Base-by-base conservation (phyloP, 2,113 vertebrate species). In the Cephalopholis sonnerati region DNA sequence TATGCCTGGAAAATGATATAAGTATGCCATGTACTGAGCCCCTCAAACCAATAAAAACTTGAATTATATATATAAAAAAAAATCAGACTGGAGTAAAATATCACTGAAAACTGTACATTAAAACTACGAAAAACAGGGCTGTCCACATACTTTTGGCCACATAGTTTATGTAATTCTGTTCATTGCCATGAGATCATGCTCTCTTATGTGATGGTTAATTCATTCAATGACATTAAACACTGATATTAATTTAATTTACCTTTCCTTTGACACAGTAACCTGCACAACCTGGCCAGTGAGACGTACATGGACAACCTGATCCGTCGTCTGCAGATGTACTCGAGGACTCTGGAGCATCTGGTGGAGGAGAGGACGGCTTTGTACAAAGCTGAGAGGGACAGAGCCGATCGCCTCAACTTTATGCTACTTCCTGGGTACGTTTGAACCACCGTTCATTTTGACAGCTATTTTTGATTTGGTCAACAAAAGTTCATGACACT, bases 271-370 rank as follows among this genome's bases (percentile, higher is more conserved):
- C 22, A 75, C 91, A 99, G 98, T 88, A 97, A 97, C 87, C 95
- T 97, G 74, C 97, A 99, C 48, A 96, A 96, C 85, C 96, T 99
- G 81, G 97, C 93, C 79, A 98, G 93, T 55, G 97, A 98, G 93
- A 99, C 96, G 22, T 99, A 99, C 89, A 99, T 99, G 98, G 98
- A 99, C 89, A 99, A 97, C 54, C 95, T 99, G 92, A 98, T 99
- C 87, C 96, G 98, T 0, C 96, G 98, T 12, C 95, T 99, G 27
- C 98, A 99, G 94, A 95, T 99, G 61, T 99, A 99, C 83, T 99
- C 98, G 7, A 96, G 95, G 75, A 99, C 98, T 81, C 89, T 99
- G 93, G 98, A 99, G 88, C 96, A 96, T 57, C 93, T 99, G 87
- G 98, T 99, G 81, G 98, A 99, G 89, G 97, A 99, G 82, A 96